Percentiles rank a stretch among this genome's conserved stretches.
phyloP scores from a whole-genome alignment of 2,888 invertebrate genomes.

The Philaethria dido region DNA sequence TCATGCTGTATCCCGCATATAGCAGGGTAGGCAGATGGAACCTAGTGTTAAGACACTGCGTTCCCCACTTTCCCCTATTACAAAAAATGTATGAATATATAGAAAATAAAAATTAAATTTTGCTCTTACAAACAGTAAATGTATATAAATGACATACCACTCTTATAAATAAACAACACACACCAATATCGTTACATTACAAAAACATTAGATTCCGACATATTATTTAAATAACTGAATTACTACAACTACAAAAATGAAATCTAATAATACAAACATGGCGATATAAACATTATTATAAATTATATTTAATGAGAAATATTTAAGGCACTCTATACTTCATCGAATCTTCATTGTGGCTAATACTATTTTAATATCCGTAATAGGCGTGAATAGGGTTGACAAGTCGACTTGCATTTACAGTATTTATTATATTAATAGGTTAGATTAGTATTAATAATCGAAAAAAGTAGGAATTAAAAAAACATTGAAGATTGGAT shows the following conservation, averaged over 20 bases:
- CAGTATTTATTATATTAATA: too few species aligned
- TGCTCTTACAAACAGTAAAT: conserved; percentile 5
- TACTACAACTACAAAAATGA: conserved; percentile 5
- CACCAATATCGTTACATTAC: not conserved
- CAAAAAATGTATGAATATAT: too few species aligned
- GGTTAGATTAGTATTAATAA: too few species aligned
- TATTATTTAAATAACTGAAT: conserved; percentile 5
- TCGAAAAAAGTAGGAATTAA: too few species aligned
- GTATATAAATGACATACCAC: conserved; percentile 3
- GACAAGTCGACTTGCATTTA: too few species aligned
- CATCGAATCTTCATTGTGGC: not conserved
- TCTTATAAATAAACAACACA: conserved; percentile 6
- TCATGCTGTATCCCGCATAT: too few species aligned
- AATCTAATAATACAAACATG: conserved; percentile 15
- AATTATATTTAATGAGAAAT: conserved; percentile 9
- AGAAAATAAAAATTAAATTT: conserved; percentile 2
- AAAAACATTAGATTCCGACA: not conserved
- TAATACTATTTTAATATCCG: not conserved
- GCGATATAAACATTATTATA: not conserved
- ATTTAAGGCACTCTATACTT: conserved; percentile 12
- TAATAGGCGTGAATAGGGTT: too few species aligned
- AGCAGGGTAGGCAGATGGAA: too few species aligned
- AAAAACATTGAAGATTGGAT: too few species aligned
- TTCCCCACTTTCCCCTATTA: too few species aligned
- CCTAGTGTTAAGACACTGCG: too few species aligned